A percentile compares a stretch with the other conserved stretches of the same genome.
These are phyloP conservation scores for Papilio elwesi DNA, from an alignment of 2,888 invertebrate genomes.

Conservation along the genomic window DNA sequence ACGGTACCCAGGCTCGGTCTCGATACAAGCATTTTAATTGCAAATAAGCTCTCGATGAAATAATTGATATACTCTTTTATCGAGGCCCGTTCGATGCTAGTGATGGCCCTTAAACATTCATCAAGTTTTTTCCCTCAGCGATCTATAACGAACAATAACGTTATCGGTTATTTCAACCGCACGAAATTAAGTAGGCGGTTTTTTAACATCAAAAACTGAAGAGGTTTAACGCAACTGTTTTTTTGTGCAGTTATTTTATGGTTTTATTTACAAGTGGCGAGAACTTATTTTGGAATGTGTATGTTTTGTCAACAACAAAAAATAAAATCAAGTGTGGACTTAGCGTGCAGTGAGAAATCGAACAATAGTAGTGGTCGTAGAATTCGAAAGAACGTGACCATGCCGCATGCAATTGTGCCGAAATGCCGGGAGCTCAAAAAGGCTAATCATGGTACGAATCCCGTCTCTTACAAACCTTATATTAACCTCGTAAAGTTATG, in stretches of 20 bases:
- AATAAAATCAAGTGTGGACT: too few species aligned
- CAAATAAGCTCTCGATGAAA: slow-evolving; percentile 27
- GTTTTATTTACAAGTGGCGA: background rate
- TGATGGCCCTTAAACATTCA: slow-evolving; percentile 7
- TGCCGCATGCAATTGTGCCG: too few species aligned
- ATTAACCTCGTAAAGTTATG: too few species aligned
- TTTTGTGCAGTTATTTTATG: background rate
- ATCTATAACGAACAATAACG: slow-evolving; percentile 10
- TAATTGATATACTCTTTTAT: slow-evolving; percentile 37
- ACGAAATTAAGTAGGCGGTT: slow-evolving; percentile 20
- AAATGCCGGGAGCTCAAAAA: too few species aligned
- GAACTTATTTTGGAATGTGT: background rate
- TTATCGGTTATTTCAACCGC: slow-evolving; percentile 24
- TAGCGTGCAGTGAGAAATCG: too few species aligned
- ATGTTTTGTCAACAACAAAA: too few species aligned
- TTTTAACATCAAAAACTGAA: background rate
- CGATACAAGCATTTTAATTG: slow-evolving; percentile 32
- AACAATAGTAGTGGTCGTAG: too few species aligned
- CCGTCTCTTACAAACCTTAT: too few species aligned
- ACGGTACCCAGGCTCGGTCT: background rate
- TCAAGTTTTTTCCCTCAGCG: background rate
- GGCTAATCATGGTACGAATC: too few species aligned
- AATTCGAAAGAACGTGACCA: too few species aligned
- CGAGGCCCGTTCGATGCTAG: slow-evolving; percentile 17
- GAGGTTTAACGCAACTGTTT: background rate